Evolutionary conservation across 2,797 vertebrate species (phyloP).

Genomic region (Darevskia nairensis): DNA sequence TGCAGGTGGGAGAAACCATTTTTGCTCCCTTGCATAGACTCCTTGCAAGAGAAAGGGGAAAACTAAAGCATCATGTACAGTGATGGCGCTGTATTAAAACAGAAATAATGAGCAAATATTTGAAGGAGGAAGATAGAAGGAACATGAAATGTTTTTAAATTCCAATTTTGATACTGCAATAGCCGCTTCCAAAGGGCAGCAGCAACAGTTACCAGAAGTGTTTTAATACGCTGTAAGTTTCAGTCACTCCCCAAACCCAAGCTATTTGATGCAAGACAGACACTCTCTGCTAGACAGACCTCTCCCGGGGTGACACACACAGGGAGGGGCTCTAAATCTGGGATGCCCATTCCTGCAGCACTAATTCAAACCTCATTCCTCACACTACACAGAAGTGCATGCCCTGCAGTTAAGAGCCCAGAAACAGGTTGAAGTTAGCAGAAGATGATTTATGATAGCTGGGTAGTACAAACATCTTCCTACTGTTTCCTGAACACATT

Average conservation of each 20-base stretch:
- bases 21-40: neutral
- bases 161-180: no score
- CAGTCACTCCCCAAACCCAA: neutral
- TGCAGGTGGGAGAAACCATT: neutral
- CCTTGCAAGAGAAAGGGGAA: neutral
- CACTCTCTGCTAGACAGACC: neutral
- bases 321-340: neutral
- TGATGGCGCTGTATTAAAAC: neutral
- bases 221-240: no score
- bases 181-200: no score
- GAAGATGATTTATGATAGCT: neutral
- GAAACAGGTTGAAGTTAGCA: neutral
- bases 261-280: neutral
- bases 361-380: neutral
- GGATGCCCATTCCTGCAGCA: neutral
- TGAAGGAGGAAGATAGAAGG: neutral
- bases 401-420: neutral
- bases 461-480: neutral
- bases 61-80: neutral
- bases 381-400: neutral
- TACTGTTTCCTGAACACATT: neutral
- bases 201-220: neutral
- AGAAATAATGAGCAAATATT: neutral
- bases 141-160: neutral
- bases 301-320: neutral